Base-by-base conservation (phyloP, 2,797 vertebrate genomes). In the Dermochelys coriacea region DNA sequence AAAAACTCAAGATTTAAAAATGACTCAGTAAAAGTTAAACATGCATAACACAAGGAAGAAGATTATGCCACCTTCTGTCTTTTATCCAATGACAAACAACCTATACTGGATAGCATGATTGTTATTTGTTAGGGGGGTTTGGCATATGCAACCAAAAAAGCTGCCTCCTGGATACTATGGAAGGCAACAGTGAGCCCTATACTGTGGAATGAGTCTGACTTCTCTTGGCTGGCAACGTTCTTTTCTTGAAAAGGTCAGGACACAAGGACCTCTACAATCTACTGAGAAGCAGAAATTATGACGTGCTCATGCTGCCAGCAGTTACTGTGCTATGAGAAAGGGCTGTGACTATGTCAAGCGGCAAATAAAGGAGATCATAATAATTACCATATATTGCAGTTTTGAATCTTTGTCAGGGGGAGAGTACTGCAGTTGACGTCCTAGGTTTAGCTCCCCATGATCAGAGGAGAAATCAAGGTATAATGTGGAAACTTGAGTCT, bases 31-130 rank as follows among this genome's bases (percentile, higher is more conserved):
- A 6, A 71, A 51, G 74, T 77, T 75, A 8, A 47, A 75, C 37
- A 75, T 47, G 23, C 21, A 4, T 3, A 2, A 16, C 1, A 52
- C 15, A 84, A 49, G 29, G 0, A 0, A 12, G 5, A 77, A 16
- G 45, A 49, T 77, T 49, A 49, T 27, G 74, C 8, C 74, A 29
- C 49, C 34, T 12, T 19, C 2, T 6, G 27, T 25, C 12, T 31
- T 29, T 34, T 47, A 50, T 11, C 8, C 52, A 82, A 15, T 71
- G 4, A 50, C 8, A 47, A 52, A 1, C 3, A 61, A 80, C 34
- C 4, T 4, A 31, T 15, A 64, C 16, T 31, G 45, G 5, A 7
- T 25, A 7, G 0, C 0, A 5, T 1, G 10, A 41, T 1, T 3
- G 29, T 14, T 14, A 6, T 3, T 41, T n/a, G 12, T 55, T 47